Evolutionary conservation across 2,888 invertebrate genomes (phyloP).

Genomic region (Capitulum mitella): DNA sequence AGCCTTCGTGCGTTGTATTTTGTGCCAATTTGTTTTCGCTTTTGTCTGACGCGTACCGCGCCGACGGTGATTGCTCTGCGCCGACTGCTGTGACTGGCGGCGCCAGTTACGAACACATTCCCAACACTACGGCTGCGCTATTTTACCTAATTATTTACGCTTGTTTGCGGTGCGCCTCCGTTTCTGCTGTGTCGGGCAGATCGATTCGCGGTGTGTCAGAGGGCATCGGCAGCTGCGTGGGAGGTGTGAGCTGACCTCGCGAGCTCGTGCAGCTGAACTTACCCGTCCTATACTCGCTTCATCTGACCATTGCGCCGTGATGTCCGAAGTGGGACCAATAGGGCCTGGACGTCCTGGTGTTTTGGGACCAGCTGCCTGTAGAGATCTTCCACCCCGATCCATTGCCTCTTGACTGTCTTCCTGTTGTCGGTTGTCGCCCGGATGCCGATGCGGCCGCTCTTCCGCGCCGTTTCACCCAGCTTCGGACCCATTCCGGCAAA

Average conservation of each 20-base stretch:
- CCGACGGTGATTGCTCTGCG: neutral
- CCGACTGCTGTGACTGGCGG: neutral
- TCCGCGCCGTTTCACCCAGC: neutral
- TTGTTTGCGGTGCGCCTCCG: neutral
- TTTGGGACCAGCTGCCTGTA: too few relatives aligned
- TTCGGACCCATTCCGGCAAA: neutral
- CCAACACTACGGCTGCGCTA: neutral
- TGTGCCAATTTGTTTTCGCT: constrained; percentile 5
- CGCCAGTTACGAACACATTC: neutral
- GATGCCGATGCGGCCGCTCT: too few relatives aligned
- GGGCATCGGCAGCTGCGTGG: neutral
- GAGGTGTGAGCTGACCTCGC: neutral
- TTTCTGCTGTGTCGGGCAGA: neutral
- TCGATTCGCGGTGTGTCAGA: neutral
- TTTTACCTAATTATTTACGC: neutral
- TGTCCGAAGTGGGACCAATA: too few relatives aligned
- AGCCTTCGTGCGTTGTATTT: neutral
- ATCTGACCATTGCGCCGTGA: too few relatives aligned
- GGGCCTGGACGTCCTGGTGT: too few relatives aligned
- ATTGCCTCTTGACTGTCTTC: too few relatives aligned
- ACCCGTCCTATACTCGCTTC: neutral
- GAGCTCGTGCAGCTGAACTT: neutral
- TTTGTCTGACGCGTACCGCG: neutral
- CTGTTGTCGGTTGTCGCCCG: too few relatives aligned
- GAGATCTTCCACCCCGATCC: too few relatives aligned